Conservation (phyloP, 2,113 vertebrate species). For the Morone chrysops region DNA sequence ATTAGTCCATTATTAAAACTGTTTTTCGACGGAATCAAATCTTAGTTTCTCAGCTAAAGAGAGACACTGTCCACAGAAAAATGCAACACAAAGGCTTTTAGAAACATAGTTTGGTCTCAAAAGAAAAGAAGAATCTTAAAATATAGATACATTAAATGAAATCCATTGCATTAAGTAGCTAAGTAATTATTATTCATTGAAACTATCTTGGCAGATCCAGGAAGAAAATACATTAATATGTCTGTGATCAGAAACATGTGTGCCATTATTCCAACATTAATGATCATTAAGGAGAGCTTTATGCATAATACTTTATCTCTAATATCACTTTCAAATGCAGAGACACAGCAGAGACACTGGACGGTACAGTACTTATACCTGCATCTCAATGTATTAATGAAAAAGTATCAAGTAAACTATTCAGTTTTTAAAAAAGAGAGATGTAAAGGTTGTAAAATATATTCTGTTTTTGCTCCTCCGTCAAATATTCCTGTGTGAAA, state of each 20-base stretch:
- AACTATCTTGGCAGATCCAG: neutral
- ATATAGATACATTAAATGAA: neutral
- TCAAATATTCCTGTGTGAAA: neutral
- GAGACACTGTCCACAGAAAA: neutral
- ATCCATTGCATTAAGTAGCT: neutral
- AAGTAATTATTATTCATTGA: neutral
- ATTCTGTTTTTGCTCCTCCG: neutral
- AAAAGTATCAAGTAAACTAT: no score
- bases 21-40: neutral
- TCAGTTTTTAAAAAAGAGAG: no score
- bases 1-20: neutral
- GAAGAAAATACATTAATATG: no score
- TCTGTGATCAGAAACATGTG: no score
- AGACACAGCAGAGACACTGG: no score
- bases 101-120: neutral
- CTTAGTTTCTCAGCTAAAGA: neutral
- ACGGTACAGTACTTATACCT: no score
- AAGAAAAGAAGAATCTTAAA: neutral
- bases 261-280: no score
- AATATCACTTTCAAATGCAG: no score
- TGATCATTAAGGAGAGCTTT: no score
- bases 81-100: neutral
- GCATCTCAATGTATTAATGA: no score
- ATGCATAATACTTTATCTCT: no score
- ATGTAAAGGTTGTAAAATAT: neutral